Conservation (phyloP, 2,113 vertebrate species). For the Capreolus pygargus region DNA sequence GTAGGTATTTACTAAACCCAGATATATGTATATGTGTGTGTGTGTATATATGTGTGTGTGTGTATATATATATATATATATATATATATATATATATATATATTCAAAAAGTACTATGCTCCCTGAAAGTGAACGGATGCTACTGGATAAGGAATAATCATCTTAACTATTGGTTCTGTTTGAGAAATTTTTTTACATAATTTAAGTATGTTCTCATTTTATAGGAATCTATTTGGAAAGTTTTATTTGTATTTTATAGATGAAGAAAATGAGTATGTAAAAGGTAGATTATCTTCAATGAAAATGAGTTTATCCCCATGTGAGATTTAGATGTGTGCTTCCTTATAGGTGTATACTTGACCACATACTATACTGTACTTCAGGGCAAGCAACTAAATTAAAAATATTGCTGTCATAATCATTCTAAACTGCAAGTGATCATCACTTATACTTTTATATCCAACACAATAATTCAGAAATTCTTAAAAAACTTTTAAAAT, state of each 20-base stretch:
- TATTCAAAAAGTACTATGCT: not conserved
- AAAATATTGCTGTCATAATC: not conserved
- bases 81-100: too few species aligned
- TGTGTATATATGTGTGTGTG: not conserved
- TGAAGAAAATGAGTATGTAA: not conserved
- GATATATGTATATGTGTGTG: not conserved
- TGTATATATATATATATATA: too few species aligned
- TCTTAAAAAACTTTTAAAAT: not conserved
- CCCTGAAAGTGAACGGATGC: not conserved
- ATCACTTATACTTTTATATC: not conserved
- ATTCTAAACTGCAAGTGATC: not conserved
- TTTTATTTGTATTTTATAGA: not conserved
- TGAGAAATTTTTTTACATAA: not conserved
- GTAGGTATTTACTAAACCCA: not conserved
- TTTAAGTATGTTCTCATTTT: not conserved
- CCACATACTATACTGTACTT: not conserved
- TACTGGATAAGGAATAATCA: not conserved
- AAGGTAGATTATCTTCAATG: not conserved
- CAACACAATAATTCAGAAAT: not conserved
- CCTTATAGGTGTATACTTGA: not conserved
- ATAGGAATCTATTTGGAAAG: not conserved
- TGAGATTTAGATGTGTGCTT: not conserved
- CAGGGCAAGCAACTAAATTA: not conserved
- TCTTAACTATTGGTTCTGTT: not conserved
- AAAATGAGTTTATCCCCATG: not conserved